A percentile compares a stretch with the other conserved stretches of the same genome.
These are phyloP conservation scores for Engystomops pustulosus DNA, from an alignment of 2,113 vertebrate genomes.

Conservation along the genomic window DNA sequence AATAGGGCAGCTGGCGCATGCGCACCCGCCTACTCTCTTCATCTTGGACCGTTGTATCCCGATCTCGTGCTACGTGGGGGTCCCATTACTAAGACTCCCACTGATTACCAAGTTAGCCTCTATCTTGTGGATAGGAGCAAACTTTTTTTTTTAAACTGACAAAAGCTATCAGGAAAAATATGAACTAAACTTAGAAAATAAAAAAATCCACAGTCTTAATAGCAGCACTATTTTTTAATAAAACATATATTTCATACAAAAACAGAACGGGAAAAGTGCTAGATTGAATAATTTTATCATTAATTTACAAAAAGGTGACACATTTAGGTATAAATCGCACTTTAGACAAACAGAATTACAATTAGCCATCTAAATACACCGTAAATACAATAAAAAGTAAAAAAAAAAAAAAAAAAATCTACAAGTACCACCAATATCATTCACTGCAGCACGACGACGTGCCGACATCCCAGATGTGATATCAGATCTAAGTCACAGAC, in stretches of 20 bases:
- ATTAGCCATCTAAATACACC: conserved; percentile 64
- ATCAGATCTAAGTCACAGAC: conserved; percentile 22
- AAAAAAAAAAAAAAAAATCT: conserved; percentile 65
- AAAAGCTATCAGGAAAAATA: no score
- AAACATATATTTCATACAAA: conserved; percentile 68
- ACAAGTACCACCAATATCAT: conserved; percentile 76
- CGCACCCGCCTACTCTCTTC: no score
- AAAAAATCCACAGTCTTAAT: conserved; percentile 49
- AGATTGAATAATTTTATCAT: conserved; percentile 66
- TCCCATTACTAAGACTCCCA: no score
- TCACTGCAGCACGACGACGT: conserved; percentile 63
- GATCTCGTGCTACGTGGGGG: no score
- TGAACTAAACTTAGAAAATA: neutral
- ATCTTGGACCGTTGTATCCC: no score
- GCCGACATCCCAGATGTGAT: conserved; percentile 55
- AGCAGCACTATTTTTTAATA: conserved; percentile 77
- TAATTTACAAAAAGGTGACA: conserved; percentile 69
- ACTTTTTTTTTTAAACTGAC: no score
- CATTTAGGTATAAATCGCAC: conserved; percentile 63
- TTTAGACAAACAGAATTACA: conserved; percentile 67
- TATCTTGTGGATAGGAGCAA: no score
- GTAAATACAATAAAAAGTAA: conserved; percentile 62
- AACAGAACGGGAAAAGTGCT: conserved; percentile 75
- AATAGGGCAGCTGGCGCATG: no score
- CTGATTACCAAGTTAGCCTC: no score